Conservation (phyloP, 53 echinoderm and acorn worm species). For the Apostichopus leukothele region DNA sequence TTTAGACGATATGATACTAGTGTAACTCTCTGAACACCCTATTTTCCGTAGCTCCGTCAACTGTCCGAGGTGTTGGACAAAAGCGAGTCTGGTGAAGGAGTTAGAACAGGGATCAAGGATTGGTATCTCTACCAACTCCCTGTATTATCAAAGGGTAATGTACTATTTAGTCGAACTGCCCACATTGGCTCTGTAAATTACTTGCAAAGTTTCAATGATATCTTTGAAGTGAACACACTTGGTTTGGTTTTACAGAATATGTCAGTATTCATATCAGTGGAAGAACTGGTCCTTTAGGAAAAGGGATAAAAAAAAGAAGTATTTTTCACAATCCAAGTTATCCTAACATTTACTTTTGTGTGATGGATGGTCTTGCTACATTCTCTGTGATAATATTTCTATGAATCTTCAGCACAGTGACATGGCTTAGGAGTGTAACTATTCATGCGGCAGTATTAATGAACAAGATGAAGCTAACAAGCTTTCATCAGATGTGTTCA, state of each 20-base stretch:
- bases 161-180: not conserved
- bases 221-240: not conserved
- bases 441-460: too few species aligned
- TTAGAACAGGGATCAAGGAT: constrained; percentile 2
- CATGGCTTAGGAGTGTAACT: too few species aligned
- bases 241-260: not conserved
- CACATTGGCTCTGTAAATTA: not conserved
- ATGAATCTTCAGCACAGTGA: too few species aligned
- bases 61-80: constrained; percentile 2
- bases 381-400: too few species aligned
- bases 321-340: too few species aligned
- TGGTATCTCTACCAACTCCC: constrained; percentile 12
- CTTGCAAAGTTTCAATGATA: not conserved
- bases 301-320: too few species aligned
- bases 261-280: too few species aligned
- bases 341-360: too few species aligned
- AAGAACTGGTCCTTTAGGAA: too few species aligned
- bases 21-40: not conserved
- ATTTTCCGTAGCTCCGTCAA: constrained; percentile 29
- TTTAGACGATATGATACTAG: not conserved
- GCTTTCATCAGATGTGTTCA: too few species aligned
- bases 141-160: constrained; percentile 35
- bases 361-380: too few species aligned
- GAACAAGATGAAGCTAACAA: too few species aligned
- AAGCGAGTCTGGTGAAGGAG: not conserved